Evolutionary conservation across 2,888 invertebrate genomes (phyloP), one percentile per base, ranked within the genome.

Genomic region (Nebria brevicollis): DNA sequence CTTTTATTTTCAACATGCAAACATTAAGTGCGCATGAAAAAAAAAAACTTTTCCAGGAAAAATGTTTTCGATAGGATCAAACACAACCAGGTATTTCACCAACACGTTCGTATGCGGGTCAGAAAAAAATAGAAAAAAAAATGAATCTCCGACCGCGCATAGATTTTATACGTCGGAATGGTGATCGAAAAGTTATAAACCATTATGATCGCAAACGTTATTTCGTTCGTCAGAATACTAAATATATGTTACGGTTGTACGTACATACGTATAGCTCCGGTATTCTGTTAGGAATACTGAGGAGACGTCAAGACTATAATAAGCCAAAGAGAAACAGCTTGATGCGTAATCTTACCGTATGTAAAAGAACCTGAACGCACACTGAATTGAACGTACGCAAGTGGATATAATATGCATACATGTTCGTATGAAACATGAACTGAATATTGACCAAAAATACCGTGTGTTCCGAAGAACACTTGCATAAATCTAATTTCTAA

Each of bases 1-100:
- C 66, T 66, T 15, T 15, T 20, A 20, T 66, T 66, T 70, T 70
- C 70, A 70, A 70, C 70, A 70, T 70, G 70, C 70, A 70, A 70
- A 34, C 70, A 11, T 34, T 34, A 34, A 34, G 34, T 66, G 66
- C 15, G 25, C 66, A 66, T 34, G 20, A 20, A 20, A 68, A 70
- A 15, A 70, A 20, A 20, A 26, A 70, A 26, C 26, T 70, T 25
- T 70, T 70, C 70, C 70, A 70, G 70, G 70, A 70, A 70, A 70
- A 25, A 34, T 70, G 34, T 26, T 26, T 25, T 70, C 26, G 70
- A 70, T 70, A 70, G 20, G 26, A 70, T 70, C 70, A 70, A 11
- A 13, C 54, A 54, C 25, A 66, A 25, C 66, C 66, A 66, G 66
- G 66, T 66, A 66, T 66, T 66, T 66, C 25, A 66, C 66, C 8